These are phyloP conservation scores for Poecilia gillii DNA, from an alignment of 2,797 vertebrate species.

Conservation along the genomic window DNA sequence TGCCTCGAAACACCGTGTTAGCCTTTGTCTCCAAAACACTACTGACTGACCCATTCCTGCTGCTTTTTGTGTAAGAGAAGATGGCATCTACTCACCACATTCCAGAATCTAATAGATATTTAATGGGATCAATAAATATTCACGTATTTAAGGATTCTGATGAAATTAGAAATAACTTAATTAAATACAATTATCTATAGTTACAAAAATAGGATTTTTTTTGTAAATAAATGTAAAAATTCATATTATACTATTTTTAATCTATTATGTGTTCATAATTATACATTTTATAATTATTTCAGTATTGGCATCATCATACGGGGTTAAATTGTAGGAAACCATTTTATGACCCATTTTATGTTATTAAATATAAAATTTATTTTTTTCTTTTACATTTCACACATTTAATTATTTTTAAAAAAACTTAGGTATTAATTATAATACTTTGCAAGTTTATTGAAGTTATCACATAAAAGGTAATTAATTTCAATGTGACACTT, in stretches of 20 bases:
- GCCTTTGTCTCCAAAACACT: conserved; percentile 51
- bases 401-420: background rate
- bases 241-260: background rate
- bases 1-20: conserved; percentile 38
- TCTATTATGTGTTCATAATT: background rate
- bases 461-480: background rate
- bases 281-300: background rate
- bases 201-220: background rate
- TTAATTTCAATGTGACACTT: background rate
- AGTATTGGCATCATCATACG: background rate
- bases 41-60: conserved; percentile 35
- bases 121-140: background rate
- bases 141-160: background rate
- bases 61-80: conserved; percentile 50
- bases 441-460: background rate
- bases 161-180: background rate
- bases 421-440: background rate
- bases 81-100: background rate
- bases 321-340: background rate
- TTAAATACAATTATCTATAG: background rate
- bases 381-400: background rate
- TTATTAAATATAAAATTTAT: background rate
- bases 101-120: background rate
- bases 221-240: background rate
- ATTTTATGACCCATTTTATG: background rate